These are phyloP conservation scores for Poecilia latipinna DNA, from an alignment of 2,113 vertebrate species.

Conservation along the genomic window DNA sequence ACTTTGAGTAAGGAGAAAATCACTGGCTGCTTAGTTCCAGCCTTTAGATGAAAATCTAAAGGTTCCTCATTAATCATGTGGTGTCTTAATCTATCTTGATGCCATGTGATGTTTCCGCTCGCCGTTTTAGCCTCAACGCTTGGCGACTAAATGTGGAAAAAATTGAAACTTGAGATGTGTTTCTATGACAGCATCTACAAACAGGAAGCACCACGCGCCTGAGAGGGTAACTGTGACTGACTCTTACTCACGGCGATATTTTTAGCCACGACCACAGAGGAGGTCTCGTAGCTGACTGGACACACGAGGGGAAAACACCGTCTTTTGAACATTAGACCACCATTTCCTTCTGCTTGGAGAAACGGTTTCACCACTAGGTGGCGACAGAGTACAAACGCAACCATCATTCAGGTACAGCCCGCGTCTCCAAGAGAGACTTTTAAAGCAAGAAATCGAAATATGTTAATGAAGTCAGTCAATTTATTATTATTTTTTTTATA, in stretches of 20 bases:
- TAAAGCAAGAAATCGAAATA: neutral
- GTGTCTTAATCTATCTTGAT: slow-evolving; percentile 20
- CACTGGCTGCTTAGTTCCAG: neutral
- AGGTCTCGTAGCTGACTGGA: slow-evolving; percentile 36
- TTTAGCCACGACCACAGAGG: slow-evolving; percentile 45
- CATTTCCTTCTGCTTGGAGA: neutral
- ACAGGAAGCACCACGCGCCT: slow-evolving; percentile 51
- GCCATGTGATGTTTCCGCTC: slow-evolving; percentile 28
- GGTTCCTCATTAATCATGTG: slow-evolving; percentile 5
- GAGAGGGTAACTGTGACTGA: slow-evolving; percentile 9
- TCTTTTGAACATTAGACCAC: neutral
- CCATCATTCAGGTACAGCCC: neutral
- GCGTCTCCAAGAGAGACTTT: neutral
- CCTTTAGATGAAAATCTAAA: neutral
- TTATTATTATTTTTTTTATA: too few species aligned
- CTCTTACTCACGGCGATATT: slow-evolving; percentile 64
- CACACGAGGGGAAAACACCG: slow-evolving; percentile 39
- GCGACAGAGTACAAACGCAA: slow-evolving; percentile 35
- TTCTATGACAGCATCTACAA: slow-evolving; percentile 57
- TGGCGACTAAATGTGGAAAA: slow-evolving; percentile 40
- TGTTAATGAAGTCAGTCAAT: neutral
- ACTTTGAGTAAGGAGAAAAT: neutral
- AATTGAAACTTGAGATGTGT: slow-evolving; percentile 48
- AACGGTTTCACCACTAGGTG: slow-evolving; percentile 53
- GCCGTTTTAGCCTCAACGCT: neutral